phyloP scores from a whole-genome alignment of 1,140 invertebrate genomes.

The Bombyx mandarina region DNA sequence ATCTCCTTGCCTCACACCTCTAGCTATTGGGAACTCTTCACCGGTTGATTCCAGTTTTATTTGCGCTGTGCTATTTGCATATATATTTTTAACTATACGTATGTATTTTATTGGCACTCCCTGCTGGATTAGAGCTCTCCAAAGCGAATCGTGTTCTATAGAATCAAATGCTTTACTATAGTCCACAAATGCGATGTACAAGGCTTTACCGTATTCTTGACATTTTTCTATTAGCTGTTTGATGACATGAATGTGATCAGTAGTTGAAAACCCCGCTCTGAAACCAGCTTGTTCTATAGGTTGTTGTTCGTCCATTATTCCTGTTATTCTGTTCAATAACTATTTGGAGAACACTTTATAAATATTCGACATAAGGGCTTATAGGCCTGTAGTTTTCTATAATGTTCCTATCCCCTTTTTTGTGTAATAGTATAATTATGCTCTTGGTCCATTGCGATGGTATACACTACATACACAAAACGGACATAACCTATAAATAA shows the following conservation, averaged over 20 bases:
- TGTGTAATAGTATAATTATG: not conserved
- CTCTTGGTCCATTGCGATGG: not conserved
- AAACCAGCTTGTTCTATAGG: not conserved
- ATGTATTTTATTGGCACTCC: not conserved
- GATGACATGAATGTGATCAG: not conserved
- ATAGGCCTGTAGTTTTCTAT: not conserved
- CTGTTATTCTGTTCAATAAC: not conserved
- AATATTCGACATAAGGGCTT: not conserved
- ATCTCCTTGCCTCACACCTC: no score
- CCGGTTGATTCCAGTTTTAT: slow-evolving; percentile 1
- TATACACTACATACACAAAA: not conserved
- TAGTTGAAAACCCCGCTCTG: not conserved
- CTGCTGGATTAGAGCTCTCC: not conserved
- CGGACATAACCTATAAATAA: no score
- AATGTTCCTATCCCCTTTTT: not conserved
- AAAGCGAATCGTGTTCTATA: not conserved
- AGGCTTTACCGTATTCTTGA: no score
- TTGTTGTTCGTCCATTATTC: not conserved
- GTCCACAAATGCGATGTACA: not conserved
- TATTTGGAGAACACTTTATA: not conserved
- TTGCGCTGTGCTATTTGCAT: not conserved
- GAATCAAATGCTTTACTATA: not conserved
- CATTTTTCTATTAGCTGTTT: no score
- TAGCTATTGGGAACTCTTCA: slow-evolving; percentile 7
- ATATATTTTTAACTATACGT: not conserved